Evolutionary conservation across 2,113 vertebrate species (phyloP), one percentile per base, ranked within the genome.

Genomic region (Eclectus roratus): DNA sequence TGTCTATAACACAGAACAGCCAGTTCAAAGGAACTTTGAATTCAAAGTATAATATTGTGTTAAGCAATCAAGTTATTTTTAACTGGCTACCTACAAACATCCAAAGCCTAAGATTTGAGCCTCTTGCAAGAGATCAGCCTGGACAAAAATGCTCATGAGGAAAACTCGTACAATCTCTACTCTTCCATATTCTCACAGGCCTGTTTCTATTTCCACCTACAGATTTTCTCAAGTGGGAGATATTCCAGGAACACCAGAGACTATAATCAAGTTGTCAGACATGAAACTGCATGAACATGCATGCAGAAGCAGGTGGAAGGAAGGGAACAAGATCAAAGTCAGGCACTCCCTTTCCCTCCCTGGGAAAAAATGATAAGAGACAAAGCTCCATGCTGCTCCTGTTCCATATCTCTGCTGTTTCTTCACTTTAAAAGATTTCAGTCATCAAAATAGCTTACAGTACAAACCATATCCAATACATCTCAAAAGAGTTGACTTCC

Each of bases 261-360:
- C 5, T 0, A 78, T 64, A 91, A 94, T 94, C 86, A 92, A 74
- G 73, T 61, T 78, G 95, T 88, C 85, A 95, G 73, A 94, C 85
- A 58, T 52, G 65, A 94, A 85, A 58, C 47, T 68, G 53, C 87
- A 85, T 37, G 89, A 92, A 91, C 66, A 56, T 3, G 3, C 93
- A 93, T 0, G 0, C 49, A 94, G 53, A 71, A 78, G 64, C 76
- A 91, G 90, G 92, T 88, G 65, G 85, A 94, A 96, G 53, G 81
- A 85, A 92, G 31, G 46, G n/a, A 93, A 2, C 20, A 88, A 94
- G 93, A 95, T 94, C 90, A 94, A 95, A 96, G 92, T 31, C 37
- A 90, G 88, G 35, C 82, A 88, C 92, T 92, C 91, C 91, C 86
- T 81, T 86, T 86, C 50, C 46, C 60, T 85, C 79, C 65, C 76